Evolutionary conservation across 2,888 invertebrate species (phyloP), one percentile per base, ranked within the genome.

Genomic region (Drosophila buzzatii): DNA sequence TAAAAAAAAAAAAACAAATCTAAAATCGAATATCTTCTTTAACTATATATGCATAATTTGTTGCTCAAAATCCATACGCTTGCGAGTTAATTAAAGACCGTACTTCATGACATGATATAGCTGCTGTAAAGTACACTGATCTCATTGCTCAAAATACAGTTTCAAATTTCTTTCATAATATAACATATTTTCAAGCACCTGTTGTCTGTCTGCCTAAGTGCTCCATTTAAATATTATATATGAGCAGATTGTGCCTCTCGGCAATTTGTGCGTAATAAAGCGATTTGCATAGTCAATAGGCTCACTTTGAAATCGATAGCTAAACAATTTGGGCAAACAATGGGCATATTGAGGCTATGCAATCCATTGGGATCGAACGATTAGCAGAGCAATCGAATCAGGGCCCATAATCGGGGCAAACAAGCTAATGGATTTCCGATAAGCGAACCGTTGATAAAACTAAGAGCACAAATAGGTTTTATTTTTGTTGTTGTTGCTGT

Each of bases 371-470:
- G 86, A 85, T 68, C 79, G 77, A 76, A 60, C 73, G 86, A 85
- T 88, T 82, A 82, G 76, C 62, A 49, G 52, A 65, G 67, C 67
- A 87, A 82, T 85, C 66, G 74, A 79, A 87, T 82, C 73, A 70
- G 42, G 42, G 53, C 42, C 37, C 53, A 72, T 66, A 66, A 71
- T 60, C 59, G 61, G 59, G 41, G 59, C 67, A 70, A 74, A 60
- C 69, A 76, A 67, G 53, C 73, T 85, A 82, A 85, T 82, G 87
- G 76, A 72, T 82, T 79, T 49, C 31, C 73, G 87, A 87, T 87
- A 87, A 85, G 82, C 76, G 44, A 44, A 41, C 56, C 53, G 57
- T 59, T 69, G 84, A 83, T 83, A 84, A 84, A 77, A 42, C 51
- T 23, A 52, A 73, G 37, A 82, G 55, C 67, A 31, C 51, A 61